A percentile compares a stretch with the other conserved stretches of the same genome.
Evolutionary conservation across 2,888 invertebrate genomes (phyloP).

Genomic region (Tiphia femorata): DNA sequence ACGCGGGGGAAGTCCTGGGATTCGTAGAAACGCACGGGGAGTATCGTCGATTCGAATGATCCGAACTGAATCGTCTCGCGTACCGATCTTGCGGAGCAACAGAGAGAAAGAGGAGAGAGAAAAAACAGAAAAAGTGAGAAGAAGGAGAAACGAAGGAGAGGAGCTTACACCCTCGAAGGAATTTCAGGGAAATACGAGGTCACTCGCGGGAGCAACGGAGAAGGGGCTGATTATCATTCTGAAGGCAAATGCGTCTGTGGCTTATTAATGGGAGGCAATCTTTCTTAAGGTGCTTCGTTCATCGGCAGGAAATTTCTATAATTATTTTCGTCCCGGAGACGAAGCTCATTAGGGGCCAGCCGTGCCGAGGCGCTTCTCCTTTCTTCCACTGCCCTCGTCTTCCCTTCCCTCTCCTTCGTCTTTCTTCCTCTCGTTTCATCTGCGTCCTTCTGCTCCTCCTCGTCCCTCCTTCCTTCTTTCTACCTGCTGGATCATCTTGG

Average conservation of each 20-base stretch:
- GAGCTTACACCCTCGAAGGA: too few relatives aligned
- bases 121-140: neutral
- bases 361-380: constrained; percentile 17
- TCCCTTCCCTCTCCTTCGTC: constrained; percentile 12
- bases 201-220: constrained; percentile 13
- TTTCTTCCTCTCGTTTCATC: neutral
- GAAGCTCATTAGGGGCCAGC: constrained; percentile 47
- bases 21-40: too few relatives aligned
- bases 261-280: constrained; percentile 50
- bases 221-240: constrained; percentile 47
- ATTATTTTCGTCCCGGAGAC: constrained; percentile 49
- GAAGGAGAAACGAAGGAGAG: neutral
- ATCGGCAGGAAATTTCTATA: constrained; percentile 53
- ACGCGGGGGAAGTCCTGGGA: too few relatives aligned
- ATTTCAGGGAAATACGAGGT: constrained; percentile 24
- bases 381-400: constrained; percentile 8
- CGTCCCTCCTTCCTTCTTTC: constrained; percentile 6
- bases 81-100: constrained; percentile 9
- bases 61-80: constrained; percentile 37
- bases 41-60: too few relatives aligned
- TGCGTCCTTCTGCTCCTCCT: constrained; percentile 1
- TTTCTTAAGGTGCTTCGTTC: constrained; percentile 50
- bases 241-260: constrained; percentile 49
- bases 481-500: constrained; percentile 33
- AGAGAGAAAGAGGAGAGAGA: neutral